phyloP scores from a whole-genome alignment of 2,888 invertebrate species.

The Cremastinae sp. region DNA sequence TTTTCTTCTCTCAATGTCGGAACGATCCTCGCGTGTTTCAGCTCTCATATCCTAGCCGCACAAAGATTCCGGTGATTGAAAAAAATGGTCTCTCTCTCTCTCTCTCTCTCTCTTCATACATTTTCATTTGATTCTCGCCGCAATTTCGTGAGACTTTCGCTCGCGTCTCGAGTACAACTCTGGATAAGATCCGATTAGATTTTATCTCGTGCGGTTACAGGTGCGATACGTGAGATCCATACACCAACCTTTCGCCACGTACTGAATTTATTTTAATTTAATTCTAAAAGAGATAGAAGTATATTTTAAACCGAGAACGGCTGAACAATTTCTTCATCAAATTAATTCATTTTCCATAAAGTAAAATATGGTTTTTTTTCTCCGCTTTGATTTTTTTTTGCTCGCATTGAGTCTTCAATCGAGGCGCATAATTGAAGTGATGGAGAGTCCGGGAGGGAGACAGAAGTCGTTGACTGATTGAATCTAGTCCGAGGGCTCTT shows the following conservation, averaged over 20 bases:
- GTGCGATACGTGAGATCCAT: not conserved
- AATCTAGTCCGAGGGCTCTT: not conserved
- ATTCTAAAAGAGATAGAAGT: too few species aligned
- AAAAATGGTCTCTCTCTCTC: slow-evolving; percentile 51
- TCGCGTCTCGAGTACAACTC: slow-evolving; percentile 7
- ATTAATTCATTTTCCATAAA: too few species aligned
- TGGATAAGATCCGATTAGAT: slow-evolving; percentile 42
- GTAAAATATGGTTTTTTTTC: too few species aligned
- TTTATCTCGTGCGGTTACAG: slow-evolving; percentile 39
- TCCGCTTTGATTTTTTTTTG: not conserved
- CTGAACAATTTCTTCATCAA: too few species aligned
- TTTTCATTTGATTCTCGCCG: slow-evolving; percentile 40
- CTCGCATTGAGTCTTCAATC: not conserved
- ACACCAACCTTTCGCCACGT: not conserved
- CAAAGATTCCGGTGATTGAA: slow-evolving; percentile 44
- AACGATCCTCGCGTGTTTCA: too few species aligned
- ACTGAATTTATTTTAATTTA: slow-evolving; percentile 3
- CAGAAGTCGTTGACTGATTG: slow-evolving; percentile 40
- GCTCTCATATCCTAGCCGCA: not conserved
- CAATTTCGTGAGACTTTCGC: slow-evolving; percentile 5
- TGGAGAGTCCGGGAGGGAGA: slow-evolving; percentile 20
- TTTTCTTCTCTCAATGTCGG: too few species aligned
- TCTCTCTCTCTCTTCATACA: slow-evolving; percentile 37
- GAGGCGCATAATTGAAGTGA: slow-evolving; percentile 7
- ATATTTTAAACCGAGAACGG: too few species aligned